phyloP scores from a whole-genome alignment of 2,113 vertebrate genomes.

The Centropus unirufus region DNA sequence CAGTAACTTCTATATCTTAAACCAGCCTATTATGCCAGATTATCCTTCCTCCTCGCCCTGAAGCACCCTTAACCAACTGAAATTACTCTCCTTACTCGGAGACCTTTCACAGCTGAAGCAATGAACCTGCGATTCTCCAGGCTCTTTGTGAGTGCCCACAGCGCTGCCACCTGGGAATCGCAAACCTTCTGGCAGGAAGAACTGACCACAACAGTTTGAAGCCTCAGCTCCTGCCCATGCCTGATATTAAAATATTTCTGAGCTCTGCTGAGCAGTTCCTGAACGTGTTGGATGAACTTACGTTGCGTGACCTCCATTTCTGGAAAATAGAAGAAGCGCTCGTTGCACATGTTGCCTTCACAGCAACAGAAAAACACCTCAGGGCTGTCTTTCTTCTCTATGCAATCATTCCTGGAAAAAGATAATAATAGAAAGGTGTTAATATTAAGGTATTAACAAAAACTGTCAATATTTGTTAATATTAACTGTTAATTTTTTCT shows the following conservation, averaged over 20 bases:
- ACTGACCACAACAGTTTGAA: neutral
- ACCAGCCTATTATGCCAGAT: neutral
- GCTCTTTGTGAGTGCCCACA: neutral
- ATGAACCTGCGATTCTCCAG: neutral
- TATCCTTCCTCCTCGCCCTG: neutral
- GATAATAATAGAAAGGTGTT: neutral
- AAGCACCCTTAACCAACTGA: neutral
- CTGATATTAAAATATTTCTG: accelerated
- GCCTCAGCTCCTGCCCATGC: neutral
- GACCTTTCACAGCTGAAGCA: neutral
- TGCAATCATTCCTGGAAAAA: constrained; percentile 87
- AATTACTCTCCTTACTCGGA: neutral
- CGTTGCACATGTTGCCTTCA: constrained; percentile 97
- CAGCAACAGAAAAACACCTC: constrained; percentile 99
- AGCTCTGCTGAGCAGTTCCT: neutral
- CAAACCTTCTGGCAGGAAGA: neutral
- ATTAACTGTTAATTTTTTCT: neutral
- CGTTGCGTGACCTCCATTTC: constrained; percentile 83
- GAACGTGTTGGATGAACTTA: constrained; percentile 64
- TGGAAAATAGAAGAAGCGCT: constrained; percentile 91
- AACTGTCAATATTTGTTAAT: neutral
- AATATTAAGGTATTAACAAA: too few species aligned
- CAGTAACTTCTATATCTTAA: neutral
- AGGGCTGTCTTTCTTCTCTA: constrained; percentile 94
- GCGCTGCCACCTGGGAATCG: accelerated